Conservation (phyloP, 2,888 invertebrate species). For the Tenodera sinensis region DNA sequence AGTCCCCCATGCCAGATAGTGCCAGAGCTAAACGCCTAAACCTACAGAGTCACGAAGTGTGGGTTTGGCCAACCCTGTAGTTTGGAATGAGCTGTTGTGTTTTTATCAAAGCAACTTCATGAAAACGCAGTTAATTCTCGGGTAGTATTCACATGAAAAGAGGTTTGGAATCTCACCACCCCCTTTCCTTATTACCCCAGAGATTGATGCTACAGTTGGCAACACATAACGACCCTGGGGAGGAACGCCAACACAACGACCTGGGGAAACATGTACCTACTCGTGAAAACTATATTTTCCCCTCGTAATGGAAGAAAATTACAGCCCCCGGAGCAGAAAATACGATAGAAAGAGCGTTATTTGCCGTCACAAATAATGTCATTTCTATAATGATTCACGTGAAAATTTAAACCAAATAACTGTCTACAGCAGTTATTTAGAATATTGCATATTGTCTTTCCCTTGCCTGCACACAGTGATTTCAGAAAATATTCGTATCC, state of each 20-base stretch:
- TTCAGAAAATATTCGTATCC: too few species aligned
- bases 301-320: background rate
- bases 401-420: too few species aligned
- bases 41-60: too few species aligned
- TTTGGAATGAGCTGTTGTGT: background rate
- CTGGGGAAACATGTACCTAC: background rate
- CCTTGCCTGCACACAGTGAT: too few species aligned
- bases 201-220: background rate
- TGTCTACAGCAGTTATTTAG: too few species aligned
- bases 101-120: background rate
- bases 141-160: background rate
- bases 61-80: too few species aligned
- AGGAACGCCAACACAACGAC: background rate
- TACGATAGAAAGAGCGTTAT: background rate
- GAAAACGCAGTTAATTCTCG: background rate
- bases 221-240: background rate
- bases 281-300: background rate
- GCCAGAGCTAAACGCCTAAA: too few species aligned
- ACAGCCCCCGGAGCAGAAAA: background rate
- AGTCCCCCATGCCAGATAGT: too few species aligned
- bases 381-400: too few species aligned
- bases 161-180: background rate
- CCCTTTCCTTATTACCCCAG: background rate
- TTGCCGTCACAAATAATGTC: background rate
- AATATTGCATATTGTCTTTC: too few species aligned